A percentile compares a stretch with the other conserved stretches of the same genome.
Evolutionary conservation across 2,888 invertebrate species (phyloP).

Genomic region (Netelia inedita): DNA sequence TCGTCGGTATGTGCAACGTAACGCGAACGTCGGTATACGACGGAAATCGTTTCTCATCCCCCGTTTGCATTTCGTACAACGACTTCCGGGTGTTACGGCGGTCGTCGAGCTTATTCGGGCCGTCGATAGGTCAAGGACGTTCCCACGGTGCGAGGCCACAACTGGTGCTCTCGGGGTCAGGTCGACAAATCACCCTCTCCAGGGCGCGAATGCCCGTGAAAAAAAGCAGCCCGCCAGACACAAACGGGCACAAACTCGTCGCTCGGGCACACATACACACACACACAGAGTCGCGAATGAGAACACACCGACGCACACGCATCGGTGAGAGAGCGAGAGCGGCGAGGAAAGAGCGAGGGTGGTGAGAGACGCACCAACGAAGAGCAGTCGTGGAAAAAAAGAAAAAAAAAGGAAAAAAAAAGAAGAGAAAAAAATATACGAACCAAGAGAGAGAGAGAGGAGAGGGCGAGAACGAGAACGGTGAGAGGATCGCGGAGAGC

Average conservation of each 20-base stretch:
- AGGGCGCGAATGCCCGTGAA: slow-evolving; percentile 79
- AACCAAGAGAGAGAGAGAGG: slow-evolving; percentile 39
- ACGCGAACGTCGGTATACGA: neutral
- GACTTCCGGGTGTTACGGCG: slow-evolving; percentile 74
- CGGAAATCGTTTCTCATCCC: neutral
- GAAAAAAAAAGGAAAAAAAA: slow-evolving; percentile 54
- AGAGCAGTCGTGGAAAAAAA: slow-evolving; percentile 58
- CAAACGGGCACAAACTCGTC: slow-evolving; percentile 41
- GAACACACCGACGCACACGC: slow-evolving; percentile 43
- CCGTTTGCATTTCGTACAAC: slow-evolving; percentile 61
- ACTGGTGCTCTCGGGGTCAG: slow-evolving; percentile 81
- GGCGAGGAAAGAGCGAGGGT: slow-evolving; percentile 67
- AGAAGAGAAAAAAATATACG: slow-evolving; percentile 46
- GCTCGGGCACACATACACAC: slow-evolving; percentile 20
- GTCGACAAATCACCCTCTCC: slow-evolving; percentile 85
- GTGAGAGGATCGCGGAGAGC: slow-evolving; percentile 55
- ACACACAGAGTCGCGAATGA: slow-evolving; percentile 16
- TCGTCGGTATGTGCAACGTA: neutral
- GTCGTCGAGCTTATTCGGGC: slow-evolving; percentile 76
- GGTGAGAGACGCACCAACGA: slow-evolving; percentile 63
- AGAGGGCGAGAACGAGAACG: slow-evolving; percentile 50
- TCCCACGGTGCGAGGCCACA: slow-evolving; percentile 68
- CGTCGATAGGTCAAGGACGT: slow-evolving; percentile 85
- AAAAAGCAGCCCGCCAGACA: slow-evolving; percentile 73
- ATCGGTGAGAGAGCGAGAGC: slow-evolving; percentile 65